phyloP scores from a whole-genome alignment of 1,140 invertebrate species.

The Pseudomyrmex dendroicus region DNA sequence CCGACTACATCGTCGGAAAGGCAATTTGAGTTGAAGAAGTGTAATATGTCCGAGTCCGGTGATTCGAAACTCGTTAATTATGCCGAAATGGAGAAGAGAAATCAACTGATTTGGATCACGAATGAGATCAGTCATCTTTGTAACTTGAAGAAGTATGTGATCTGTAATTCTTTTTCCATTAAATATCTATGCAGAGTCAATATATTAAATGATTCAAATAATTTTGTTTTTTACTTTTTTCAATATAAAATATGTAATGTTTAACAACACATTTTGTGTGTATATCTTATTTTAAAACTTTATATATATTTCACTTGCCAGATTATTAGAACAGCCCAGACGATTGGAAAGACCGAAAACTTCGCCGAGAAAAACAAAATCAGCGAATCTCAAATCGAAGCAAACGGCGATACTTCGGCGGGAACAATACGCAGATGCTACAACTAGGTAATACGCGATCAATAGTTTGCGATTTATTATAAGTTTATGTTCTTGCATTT shows the following conservation, averaged over 20 bases:
- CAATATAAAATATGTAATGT: background rate
- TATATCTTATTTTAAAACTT: background rate
- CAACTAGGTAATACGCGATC: constrained; percentile 15
- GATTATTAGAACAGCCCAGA: constrained; percentile 80
- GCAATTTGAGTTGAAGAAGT: constrained; percentile 75
- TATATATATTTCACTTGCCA: constrained; percentile 12
- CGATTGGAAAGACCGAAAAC: constrained; percentile 71
- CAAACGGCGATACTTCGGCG: constrained; percentile 31
- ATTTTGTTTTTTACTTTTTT: background rate
- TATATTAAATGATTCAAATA: background rate
- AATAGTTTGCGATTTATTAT: background rate
- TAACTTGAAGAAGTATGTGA: constrained; percentile 83
- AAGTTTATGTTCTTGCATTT: background rate
- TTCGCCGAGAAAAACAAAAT: constrained; percentile 73
- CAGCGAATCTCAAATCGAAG: constrained; percentile 64
- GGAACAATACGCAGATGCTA: constrained; percentile 30
- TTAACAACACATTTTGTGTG: background rate
- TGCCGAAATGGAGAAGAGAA: constrained; percentile 84
- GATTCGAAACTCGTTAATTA: constrained; percentile 81
- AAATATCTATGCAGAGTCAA: background rate
- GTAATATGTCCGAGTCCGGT: constrained; percentile 76
- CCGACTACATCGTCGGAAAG: constrained; percentile 79
- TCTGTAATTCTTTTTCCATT: constrained; percentile 16
- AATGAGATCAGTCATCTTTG: constrained; percentile 85
- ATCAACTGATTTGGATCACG: constrained; percentile 85